phyloP scores from a whole-genome alignment of 2,888 invertebrate species.

The Aphidoletes aphidimyza region DNA sequence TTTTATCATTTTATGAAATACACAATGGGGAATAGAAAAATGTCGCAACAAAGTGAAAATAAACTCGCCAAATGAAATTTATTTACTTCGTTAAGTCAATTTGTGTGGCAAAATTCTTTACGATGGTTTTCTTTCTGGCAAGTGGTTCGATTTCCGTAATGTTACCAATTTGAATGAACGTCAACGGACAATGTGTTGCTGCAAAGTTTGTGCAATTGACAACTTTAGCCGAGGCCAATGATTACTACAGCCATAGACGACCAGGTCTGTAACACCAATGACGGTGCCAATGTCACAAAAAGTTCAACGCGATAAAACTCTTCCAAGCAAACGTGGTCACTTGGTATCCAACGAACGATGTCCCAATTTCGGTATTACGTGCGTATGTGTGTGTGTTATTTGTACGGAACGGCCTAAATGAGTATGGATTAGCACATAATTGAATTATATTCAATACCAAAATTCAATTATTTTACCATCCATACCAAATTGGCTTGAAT shows the following conservation, averaged over 20 bases:
- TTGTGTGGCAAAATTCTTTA: neutral
- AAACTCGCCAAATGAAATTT: slow-evolving; percentile 20
- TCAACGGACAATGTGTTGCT: neutral
- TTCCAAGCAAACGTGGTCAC: too few species aligned
- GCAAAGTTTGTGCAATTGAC: too few species aligned
- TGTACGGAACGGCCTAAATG: too few species aligned
- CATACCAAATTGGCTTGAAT: neutral
- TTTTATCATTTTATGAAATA: too few species aligned
- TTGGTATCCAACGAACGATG: too few species aligned
- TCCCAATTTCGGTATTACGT: too few species aligned
- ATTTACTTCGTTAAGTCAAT: slow-evolving; percentile 19
- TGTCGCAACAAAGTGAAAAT: neutral
- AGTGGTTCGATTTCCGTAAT: neutral
- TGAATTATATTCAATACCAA: slow-evolving; percentile 31
- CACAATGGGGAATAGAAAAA: neutral
- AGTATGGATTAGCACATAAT: neutral
- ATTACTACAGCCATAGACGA: too few species aligned
- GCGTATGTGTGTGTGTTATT: too few species aligned
- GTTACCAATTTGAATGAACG: neutral
- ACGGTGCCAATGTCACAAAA: too few species aligned
- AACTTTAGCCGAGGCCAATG: too few species aligned
- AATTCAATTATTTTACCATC: neutral
- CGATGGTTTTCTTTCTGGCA: neutral
- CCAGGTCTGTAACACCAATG: too few species aligned
- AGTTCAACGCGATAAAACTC: too few species aligned